Evolutionary conservation across 2,797 vertebrate species (phyloP).

Genomic region (Cossypha dichroa): DNA sequence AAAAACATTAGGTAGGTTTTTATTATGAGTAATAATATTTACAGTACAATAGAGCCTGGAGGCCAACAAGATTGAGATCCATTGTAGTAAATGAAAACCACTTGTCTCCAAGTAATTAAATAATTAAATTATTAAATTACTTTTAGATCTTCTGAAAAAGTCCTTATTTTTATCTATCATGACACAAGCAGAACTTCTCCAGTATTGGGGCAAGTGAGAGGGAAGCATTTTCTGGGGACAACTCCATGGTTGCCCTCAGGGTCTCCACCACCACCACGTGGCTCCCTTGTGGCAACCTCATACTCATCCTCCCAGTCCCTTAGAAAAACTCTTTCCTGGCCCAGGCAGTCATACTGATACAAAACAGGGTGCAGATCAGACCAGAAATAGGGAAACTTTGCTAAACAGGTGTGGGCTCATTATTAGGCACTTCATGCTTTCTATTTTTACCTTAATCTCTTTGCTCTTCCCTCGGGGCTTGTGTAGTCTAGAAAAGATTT

Average conservation of each 20-base stretch:
- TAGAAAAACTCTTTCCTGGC: neutral
- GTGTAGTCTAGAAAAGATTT: constrained; percentile 67
- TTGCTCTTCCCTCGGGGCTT: constrained; percentile 48
- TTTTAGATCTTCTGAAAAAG: constrained; percentile 40
- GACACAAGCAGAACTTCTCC: constrained; percentile 17
- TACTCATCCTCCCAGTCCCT: neutral
- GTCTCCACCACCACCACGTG: neutral
- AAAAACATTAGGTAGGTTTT: constrained; percentile 7
- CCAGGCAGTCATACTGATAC: neutral
- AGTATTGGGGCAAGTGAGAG: neutral
- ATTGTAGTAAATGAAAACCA: constrained; percentile 56
- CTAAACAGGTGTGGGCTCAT: constrained; percentile 60
- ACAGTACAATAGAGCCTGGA: constrained; percentile 52
- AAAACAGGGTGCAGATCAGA: neutral
- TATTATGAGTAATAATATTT: constrained; percentile 65
- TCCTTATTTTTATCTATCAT: constrained; percentile 27
- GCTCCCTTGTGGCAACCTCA: neutral
- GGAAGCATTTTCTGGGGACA: neutral
- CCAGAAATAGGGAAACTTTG: constrained; percentile 39
- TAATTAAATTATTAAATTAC: constrained; percentile 49
- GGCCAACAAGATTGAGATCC: constrained; percentile 52
- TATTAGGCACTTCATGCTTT: constrained; percentile 53
- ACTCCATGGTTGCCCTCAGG: neutral
- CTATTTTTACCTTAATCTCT: constrained; percentile 68
- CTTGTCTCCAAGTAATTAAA: constrained; percentile 63